phyloP scores from a whole-genome alignment of 2,888 invertebrate species.

The Chloromyia formosa region DNA sequence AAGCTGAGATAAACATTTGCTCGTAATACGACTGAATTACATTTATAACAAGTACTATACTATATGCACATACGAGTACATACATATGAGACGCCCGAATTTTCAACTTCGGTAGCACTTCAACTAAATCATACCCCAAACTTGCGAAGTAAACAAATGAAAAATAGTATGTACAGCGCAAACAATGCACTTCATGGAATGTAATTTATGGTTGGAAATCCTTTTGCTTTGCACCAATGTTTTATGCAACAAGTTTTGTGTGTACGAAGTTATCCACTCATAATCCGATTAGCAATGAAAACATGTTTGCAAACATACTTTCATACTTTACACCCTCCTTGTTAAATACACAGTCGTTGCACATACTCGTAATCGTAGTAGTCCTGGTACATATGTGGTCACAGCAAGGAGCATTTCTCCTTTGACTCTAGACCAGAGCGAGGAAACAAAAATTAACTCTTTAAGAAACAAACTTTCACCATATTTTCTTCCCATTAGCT shows the following conservation, averaged over 20 bases:
- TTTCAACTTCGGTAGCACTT: too few relatives aligned
- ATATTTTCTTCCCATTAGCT: neutral
- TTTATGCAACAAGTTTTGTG: constrained; percentile 12
- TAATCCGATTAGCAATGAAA: constrained; percentile 17
- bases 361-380: neutral
- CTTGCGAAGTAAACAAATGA: too few relatives aligned
- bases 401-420: neutral
- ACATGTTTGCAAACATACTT: constrained; percentile 15
- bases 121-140: too few relatives aligned
- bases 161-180: too few relatives aligned
- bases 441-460: constrained; percentile 10
- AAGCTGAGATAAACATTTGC: too few relatives aligned
- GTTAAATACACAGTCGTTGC: neutral
- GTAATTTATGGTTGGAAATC: neutral
- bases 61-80: too few relatives aligned
- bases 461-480: neutral
- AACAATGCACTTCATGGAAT: neutral
- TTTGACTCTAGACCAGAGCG: neutral
- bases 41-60: too few relatives aligned
- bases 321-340: neutral
- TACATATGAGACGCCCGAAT: too few relatives aligned
- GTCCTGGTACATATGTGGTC: neutral
- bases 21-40: too few relatives aligned
- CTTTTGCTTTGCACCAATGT: constrained; percentile 6
- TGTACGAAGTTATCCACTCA: neutral